Evolutionary conservation across 2,797 vertebrate genomes (phyloP).

Genomic region (Trachops cirrhosus): DNA sequence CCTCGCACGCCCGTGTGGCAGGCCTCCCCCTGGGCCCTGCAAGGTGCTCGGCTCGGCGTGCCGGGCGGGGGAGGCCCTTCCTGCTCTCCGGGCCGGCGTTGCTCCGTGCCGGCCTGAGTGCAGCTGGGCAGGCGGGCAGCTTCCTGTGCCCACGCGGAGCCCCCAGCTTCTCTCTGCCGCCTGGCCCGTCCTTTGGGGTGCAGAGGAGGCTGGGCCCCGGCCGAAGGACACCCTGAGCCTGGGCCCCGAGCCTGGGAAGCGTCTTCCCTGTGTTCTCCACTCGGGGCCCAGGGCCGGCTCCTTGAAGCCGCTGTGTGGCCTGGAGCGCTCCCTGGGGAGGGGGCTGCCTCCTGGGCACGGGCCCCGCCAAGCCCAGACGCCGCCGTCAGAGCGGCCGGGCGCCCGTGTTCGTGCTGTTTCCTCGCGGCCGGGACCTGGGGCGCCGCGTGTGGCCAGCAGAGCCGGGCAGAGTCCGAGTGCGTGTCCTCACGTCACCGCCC

Average conservation of each 20-base stretch:
- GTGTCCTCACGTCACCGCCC: too few species aligned
- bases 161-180: neutral
- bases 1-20: rapidly evolving
- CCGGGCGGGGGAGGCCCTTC: rapidly evolving
- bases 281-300: rapidly evolving
- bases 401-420: too few species aligned
- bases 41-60: rapidly evolving
- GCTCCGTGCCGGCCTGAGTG: rapidly evolving
- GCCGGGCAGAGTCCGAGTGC: neutral
- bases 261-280: rapidly evolving
- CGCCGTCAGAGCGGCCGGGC: rapidly evolving
- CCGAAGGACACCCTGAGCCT: too few species aligned
- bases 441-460: neutral
- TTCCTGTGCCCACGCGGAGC: rapidly evolving
- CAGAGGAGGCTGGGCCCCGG: neutral
- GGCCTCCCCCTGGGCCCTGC: neutral
- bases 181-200: rapidly evolving
- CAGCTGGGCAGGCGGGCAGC: rapidly evolving
- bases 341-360: neutral
- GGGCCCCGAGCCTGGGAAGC: neutral
- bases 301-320: neutral
- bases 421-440: rapidly evolving
- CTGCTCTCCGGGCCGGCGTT: neutral
- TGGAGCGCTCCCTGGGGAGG: neutral
- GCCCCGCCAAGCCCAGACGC: neutral